Base-by-base conservation (phyloP, 2,888 invertebrate species). In the Tetramorium bicarinatum region DNA sequence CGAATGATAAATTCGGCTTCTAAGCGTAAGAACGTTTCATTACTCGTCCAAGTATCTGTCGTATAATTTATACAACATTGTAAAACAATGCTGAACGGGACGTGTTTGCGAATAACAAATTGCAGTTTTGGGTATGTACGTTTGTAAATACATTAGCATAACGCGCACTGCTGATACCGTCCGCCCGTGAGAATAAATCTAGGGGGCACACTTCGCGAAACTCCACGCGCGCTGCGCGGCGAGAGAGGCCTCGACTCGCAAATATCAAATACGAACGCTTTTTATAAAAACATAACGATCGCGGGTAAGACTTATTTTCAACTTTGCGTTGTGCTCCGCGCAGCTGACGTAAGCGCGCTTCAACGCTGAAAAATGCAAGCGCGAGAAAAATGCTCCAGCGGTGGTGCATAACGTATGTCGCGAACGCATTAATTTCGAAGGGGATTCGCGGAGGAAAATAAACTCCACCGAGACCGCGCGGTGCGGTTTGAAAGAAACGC, bases 341-440 rank as follows among this genome's bases (percentile, higher is more conserved):
- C 49, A 7, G 13, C 47, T 47, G 47, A 67, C 67, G 67, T 18
- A 34, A 49, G 29, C 29, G 11, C 41, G 18, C 7, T 41, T 18
- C 18, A 29, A 41, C 2, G 9, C 29, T 29, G 44, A 61, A 74
- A 74, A 61, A 29, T 72, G 38, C 11, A 49, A 3, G 15, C 21
- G 44, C 15, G 2, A 52, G 52, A 34, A 69, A 52, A 69, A 69
- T 69, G 52, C 52, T 29, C 34, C 34, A 9, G 64, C 64, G 21
- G 13, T 47, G 18, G 29, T n/a, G 34, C 34, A 52, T n/a, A 34
- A 71, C 54, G 38, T 34, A 61, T n/a, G 52, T 67, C 34, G 52
- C 38, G 9, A 38, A 38, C 38, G 38, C 21, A 71, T 71, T 71
- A 38, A 71, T 71, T 71, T 71, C 54, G 18, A 21, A 71, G 15